These are phyloP conservation scores for Centropristis striata DNA, from an alignment of 2,113 vertebrate species.

Conservation along the genomic window DNA sequence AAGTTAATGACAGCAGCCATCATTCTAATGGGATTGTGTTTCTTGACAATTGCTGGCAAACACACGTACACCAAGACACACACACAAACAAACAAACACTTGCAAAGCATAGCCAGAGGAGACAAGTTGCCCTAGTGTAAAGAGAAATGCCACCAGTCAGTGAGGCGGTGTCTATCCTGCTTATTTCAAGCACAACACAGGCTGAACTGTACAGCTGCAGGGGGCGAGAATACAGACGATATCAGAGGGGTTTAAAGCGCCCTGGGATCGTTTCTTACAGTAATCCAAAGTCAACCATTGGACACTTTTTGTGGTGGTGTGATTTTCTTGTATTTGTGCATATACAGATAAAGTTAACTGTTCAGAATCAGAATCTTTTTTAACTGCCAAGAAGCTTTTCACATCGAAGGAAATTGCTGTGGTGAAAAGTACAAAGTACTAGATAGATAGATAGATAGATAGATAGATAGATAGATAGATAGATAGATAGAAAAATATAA, in stretches of 20 bases:
- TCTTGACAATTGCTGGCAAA: conserved; percentile 26
- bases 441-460: too few relatives aligned
- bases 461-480: too few relatives aligned
- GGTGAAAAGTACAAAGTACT: too few relatives aligned
- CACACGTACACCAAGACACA: background rate
- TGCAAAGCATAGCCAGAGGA: conserved; percentile 31
- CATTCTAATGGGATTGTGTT: conserved; percentile 50
- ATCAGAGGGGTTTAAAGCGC: background rate
- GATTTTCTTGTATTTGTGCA: background rate
- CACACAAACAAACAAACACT: conserved; percentile 25
- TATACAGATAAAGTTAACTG: background rate
- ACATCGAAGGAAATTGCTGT: too few relatives aligned
- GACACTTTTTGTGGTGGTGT: background rate
- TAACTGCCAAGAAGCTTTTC: too few relatives aligned
- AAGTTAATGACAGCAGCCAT: conserved; percentile 68
- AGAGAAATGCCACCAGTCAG: conserved; percentile 45
- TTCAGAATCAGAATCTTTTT: too few relatives aligned
- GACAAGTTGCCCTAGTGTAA: conserved; percentile 27
- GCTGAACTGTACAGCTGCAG: conserved; percentile 18
- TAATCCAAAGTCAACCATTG: background rate
- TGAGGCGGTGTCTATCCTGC: conserved; percentile 3
- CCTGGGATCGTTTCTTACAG: conserved; percentile 1
- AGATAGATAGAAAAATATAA: too few relatives aligned
- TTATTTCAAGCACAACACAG: conserved; percentile 8
- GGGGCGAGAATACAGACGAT: background rate